phyloP scores from a whole-genome alignment of 37 sponge, comb jelly and placozoan genomes.

The Petrosia ficiformis region DNA sequence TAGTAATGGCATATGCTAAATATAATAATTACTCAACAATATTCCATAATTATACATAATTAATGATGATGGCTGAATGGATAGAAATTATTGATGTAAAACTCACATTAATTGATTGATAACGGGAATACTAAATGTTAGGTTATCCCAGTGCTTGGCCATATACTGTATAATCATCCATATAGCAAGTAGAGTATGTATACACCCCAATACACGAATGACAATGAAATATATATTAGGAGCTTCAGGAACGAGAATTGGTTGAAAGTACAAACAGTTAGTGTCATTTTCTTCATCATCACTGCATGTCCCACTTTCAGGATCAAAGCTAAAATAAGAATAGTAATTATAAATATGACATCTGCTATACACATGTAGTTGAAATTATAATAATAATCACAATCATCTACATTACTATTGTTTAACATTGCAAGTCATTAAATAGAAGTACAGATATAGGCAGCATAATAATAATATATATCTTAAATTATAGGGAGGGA shows the following conservation, averaged over 20 bases:
- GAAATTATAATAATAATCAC: no score
- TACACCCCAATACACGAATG: not conserved
- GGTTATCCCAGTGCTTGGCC: not conserved
- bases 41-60: no score
- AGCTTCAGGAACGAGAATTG: not conserved
- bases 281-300: not conserved
- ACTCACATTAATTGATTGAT: slow-evolving; percentile 3
- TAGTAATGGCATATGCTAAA: no score
- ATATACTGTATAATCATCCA: slow-evolving; percentile 3
- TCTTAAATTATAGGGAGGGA: no score
- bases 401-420: no score
- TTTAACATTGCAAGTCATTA: no score
- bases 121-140: not conserved
- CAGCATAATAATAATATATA: no score
- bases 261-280: not conserved
- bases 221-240: not conserved
- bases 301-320: not conserved
- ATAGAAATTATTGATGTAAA: not conserved
- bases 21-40: no score
- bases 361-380: no score
- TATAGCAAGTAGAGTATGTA: not conserved
- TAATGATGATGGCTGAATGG: not conserved
- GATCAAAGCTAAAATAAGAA: no score
- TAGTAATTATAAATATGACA: no score
- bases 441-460: no score